Evolutionary conservation across 2,888 invertebrate genomes (phyloP), one percentile per base, ranked within the genome.

Genomic region (Phania funesta): DNA sequence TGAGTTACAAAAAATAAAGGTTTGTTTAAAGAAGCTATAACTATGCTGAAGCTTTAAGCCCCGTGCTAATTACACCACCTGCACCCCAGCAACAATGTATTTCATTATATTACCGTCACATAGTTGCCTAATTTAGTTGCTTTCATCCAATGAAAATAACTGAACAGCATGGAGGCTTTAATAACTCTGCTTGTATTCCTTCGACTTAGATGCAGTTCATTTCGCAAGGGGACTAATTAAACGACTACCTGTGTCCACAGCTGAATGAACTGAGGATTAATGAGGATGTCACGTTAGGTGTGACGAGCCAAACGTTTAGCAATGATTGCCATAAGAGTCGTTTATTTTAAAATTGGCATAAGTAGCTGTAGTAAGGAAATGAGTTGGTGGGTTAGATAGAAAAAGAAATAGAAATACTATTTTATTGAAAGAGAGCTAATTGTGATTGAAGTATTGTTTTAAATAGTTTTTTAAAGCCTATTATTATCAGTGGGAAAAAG

Each of bases 261-360:
- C 87, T 88, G 86, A 87, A 86, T 85, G n/a, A n/a, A n/a, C n/a
- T 86, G 86, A 75, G 84, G 84, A 85, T 85, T 85, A 86, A 85
- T 85, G 85, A 84, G 83, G 84, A 84, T 84, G 83, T 73, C 85
- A 77, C 56, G 46, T 62, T 64, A 44, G 52, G 26, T 44, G 13
- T 41, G 60, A 11, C 16, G 60, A 16, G 41, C 44, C 60, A 62
- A 8, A 7, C 48, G n/a, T n/a, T n/a, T n/a, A n/a, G n/a, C n/a
- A n/a, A n/a, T n/a, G n/a, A n/a, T n/a, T n/a, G n/a, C n/a, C n/a
- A n/a, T n/a, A n/a, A n/a, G n/a, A n/a, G n/a, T n/a, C n/a, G n/a
- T n/a, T n/a, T n/a, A n/a, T n/a, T n/a, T n/a, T n/a, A n/a, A n/a
- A n/a, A n/a, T n/a, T n/a, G n/a, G n/a, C n/a, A n/a, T n/a, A n/a